phyloP scores from a whole-genome alignment of 1,140 invertebrate genomes.

The Protaetia brevitarsis region DNA sequence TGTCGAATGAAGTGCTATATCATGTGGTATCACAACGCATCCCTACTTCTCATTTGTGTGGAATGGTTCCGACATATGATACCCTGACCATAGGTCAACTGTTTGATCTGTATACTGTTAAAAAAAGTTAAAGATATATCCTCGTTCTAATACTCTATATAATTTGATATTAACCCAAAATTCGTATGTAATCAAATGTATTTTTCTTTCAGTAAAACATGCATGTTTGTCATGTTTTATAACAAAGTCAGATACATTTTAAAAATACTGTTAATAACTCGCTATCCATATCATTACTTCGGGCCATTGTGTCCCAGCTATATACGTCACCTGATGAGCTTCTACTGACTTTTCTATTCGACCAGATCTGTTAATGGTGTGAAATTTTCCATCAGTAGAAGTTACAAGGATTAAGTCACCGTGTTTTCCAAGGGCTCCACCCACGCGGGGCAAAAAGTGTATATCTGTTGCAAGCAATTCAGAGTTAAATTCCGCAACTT shows the following conservation, averaged over 20 bases:
- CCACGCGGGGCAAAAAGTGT: conserved; percentile 68
- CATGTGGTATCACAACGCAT: no score
- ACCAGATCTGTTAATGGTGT: conserved; percentile 84
- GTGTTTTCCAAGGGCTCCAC: conserved; percentile 58
- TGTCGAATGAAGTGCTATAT: no score
- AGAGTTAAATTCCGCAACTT: conserved; percentile 72
- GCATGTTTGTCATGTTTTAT: background rate
- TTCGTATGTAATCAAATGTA: no score
- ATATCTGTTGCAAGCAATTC: conserved; percentile 87
- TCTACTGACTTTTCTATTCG: conserved; percentile 89
- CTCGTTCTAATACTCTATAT: no score
- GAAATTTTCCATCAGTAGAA: conserved; percentile 89
- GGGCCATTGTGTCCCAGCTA: conserved; percentile 73
- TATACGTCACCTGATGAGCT: conserved; percentile 89
- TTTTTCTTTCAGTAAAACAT: no score
- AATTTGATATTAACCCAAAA: no score
- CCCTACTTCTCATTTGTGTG: no score
- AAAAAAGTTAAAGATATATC: no score
- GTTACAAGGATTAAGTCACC: conserved; percentile 84
- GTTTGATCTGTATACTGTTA: no score
- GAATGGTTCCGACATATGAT: no score
- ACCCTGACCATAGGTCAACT: no score
- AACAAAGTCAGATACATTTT: background rate
- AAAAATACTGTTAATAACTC: conserved; percentile 74
- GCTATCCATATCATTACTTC: conserved; percentile 88